Base-by-base conservation (phyloP, 2,797 vertebrate genomes). In the Simalia tracyae region DNA sequence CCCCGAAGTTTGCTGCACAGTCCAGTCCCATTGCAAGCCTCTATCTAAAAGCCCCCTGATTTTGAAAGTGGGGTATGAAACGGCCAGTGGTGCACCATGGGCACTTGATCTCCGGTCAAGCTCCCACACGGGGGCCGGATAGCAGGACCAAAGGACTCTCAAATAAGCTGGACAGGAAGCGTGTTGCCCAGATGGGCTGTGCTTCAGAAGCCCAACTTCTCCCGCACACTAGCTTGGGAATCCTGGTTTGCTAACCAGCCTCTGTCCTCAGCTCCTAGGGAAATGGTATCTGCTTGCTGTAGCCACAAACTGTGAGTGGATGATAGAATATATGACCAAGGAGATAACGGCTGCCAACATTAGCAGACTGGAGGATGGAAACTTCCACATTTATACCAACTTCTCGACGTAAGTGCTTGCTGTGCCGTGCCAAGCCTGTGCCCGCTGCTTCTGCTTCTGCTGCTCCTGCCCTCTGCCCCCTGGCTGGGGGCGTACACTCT, bases 321-420 rank as follows among this genome's bases (percentile, higher is more conserved):
- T 64, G 2, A 10, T 26, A 6, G 1, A 17, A 1, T 5, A 85
- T 15, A 0, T 31, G 19, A 11, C 9, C 7, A 56, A 56, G 46
- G 12, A 24, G n/a, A 36, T 56, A 0, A 12, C 64, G 46, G 2
- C 4, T 0, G 7, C 5, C 46, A 24, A 19, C 7, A 0, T 85
- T 1, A 11, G 2, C 9, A 5, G 4, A 1, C 22, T 3, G 15
- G 2, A 15, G 1, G 28, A 64, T 2, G 46, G 46, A 2, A 14
- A 1, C 0, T 1, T 90, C 19, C 3, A 14, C 0, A 0, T 85
- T 1, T 0, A 5, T 4, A 9, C 19, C 46, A 5, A 2, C 3
- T 9, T 64, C 46, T 50, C 0, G 0, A 56, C 19, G 89, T 90
- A 56, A 66, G 64, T n/a, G 8, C 5, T 46, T 11, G 1, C 5